Conservation (phyloP, 2,888 invertebrate genomes). For the Apeira syringaria region DNA sequence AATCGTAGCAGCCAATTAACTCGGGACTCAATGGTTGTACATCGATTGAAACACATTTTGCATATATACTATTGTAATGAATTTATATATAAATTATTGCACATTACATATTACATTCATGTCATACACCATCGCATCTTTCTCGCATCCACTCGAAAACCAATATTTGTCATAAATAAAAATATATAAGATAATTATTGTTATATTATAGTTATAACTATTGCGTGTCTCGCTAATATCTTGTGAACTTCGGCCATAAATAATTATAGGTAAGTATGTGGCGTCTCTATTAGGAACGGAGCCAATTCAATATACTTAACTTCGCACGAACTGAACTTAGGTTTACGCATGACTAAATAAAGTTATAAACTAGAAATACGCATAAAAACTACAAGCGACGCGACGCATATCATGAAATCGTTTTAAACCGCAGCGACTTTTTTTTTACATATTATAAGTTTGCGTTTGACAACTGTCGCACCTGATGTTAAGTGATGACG, state of each 20-base stretch:
- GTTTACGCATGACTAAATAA: slow-evolving; percentile 78
- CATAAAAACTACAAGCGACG: slow-evolving; percentile 41
- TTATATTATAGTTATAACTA: slow-evolving; percentile 43
- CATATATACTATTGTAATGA: slow-evolving; percentile 55
- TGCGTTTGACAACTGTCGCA: no score
- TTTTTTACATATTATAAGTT: no score
- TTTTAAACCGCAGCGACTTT: no score
- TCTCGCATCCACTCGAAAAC: slow-evolving; percentile 37
- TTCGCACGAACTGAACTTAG: slow-evolving; percentile 73
- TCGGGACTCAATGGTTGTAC: slow-evolving; percentile 61
- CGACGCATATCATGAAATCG: slow-evolving; percentile 40
- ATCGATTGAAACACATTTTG: slow-evolving; percentile 64
- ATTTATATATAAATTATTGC: slow-evolving; percentile 77
- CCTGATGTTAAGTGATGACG: no score
- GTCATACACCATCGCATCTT: slow-evolving; percentile 37
- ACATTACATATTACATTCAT: slow-evolving; percentile 63
- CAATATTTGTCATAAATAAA: slow-evolving; percentile 51
- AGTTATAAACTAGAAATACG: slow-evolving; percentile 71
- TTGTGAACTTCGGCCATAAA: slow-evolving; percentile 71
- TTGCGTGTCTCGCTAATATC: slow-evolving; percentile 59
- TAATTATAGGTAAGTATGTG: slow-evolving; percentile 69
- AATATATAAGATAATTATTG: slow-evolving; percentile 25
- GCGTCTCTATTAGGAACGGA: slow-evolving; percentile 76
- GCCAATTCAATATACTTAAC: slow-evolving; percentile 61
- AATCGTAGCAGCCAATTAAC: slow-evolving; percentile 56